Evolutionary conservation across 2,888 invertebrate genomes (phyloP), one percentile per base, ranked within the genome.

Genomic region (Drosophila longiperda): DNA sequence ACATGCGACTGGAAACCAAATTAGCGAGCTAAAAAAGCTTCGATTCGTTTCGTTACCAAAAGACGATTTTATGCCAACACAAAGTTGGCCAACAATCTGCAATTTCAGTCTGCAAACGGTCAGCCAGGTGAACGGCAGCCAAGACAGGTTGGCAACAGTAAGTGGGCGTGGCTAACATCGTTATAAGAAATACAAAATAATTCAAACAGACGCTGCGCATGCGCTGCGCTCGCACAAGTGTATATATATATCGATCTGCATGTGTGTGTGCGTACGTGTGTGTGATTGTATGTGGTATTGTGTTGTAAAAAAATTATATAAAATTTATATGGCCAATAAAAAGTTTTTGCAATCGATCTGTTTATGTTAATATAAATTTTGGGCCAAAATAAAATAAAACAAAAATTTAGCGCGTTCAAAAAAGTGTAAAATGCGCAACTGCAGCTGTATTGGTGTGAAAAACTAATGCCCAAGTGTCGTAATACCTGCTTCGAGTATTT

Each of bases 81-180:
- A 75, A 80, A 80, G 90, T 91, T 90, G 89, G 91, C 91, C 90
- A 91, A 91, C 86, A 82, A 80, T 89, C 80, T 89, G 83, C 88
- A 89, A 90, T 85, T 90, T 92, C 87, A 92, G 92, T 92, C 92
- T 92, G 92, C 92, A 92, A 91, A 90, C 90, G 90, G 91, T 91
- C 91, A 91, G 92, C 90, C 89, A 88, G 85, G 91, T 91, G 91
- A 91, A 90, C 92, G 92, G 86, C 88, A 87, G 89, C 82, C 74
- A 73, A 74, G 72, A 66, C 82, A 82, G 63, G 75, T 81, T 80
- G 76, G 85, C 84, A 82, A 75, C 50, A 80, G 82, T 78, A 78
- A 78, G 82, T 77, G 71, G 78, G 78, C 72, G 81, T 81, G 78
- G 81, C 49, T 45, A 26, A 38, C 45, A 26, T 29, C 33, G 1